Percentiles rank a stretch among this genome's conserved stretches.
These are phyloP conservation scores for Microvelia longipes DNA, from an alignment of 1,140 invertebrate species.

Conservation along the genomic window DNA sequence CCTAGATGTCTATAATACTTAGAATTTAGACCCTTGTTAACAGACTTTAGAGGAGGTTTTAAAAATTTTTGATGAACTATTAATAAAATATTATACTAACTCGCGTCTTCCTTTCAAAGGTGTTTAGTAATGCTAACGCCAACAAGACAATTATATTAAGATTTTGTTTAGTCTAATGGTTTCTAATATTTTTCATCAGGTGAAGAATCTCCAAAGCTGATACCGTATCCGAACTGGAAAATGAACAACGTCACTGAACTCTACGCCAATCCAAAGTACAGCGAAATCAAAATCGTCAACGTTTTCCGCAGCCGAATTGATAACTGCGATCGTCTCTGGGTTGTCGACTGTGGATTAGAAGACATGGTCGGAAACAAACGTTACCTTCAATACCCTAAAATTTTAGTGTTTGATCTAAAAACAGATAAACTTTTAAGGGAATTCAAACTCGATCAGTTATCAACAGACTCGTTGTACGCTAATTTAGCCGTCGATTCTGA, in stretches of 20 bases:
- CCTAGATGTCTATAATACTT: too few species aligned
- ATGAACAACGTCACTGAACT: slow-evolving; percentile 36
- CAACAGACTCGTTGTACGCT: slow-evolving; percentile 52
- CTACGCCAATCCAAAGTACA: slow-evolving; percentile 21
- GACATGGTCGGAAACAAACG: slow-evolving; percentile 43
- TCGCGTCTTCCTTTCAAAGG: too few species aligned
- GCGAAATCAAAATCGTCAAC: slow-evolving; percentile 47
- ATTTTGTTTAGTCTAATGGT: too few species aligned
- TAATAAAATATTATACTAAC: too few species aligned
- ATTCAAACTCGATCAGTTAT: slow-evolving; percentile 45
- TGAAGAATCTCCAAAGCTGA: slow-evolving; percentile 41
- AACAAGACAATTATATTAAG: too few species aligned
- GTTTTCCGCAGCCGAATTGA: slow-evolving; percentile 55
- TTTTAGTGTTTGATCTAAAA: slow-evolving; percentile 55
- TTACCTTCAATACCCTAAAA: slow-evolving; percentile 36
- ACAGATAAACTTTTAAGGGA: slow-evolving; percentile 49
- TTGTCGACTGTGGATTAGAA: slow-evolving; percentile 52
- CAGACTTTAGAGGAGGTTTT: too few species aligned
- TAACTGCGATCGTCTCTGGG: slow-evolving; percentile 55
- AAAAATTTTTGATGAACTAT: too few species aligned
- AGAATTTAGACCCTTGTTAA: too few species aligned
- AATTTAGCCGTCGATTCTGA: slow-evolving; percentile 56
- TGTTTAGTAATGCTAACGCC: too few species aligned
- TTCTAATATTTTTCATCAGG: too few species aligned
- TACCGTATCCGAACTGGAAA: slow-evolving; percentile 58